Base-by-base conservation (phyloP, 2,113 vertebrate species). In the Antennarius striatus region DNA sequence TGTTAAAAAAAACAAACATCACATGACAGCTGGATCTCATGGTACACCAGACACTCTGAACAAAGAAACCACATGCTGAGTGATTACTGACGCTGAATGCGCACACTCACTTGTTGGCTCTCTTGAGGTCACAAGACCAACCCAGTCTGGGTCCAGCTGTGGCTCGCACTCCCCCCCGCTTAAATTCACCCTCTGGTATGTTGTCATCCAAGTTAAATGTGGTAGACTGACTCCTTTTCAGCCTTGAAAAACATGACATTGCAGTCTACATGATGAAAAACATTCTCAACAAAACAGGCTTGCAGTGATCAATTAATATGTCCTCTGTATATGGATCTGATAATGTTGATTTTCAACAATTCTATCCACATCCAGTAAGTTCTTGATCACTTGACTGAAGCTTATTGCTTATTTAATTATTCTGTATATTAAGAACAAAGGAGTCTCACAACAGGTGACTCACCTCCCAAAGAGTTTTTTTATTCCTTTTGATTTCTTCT, bases 81-180 rank as follows among this genome's bases (percentile, higher is more conserved):
- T 58, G 43, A 66, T 79, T 70, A 68, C 47, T 71, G 36, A 46
- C 30, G 62, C 42, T 65, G 59, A 78, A 74, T 2, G 57, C 68
- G 59, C 62, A 4, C 0, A 83, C 94, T 91, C 81, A 98, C 97
- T 88, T 95, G 87, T 91, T 94, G 64, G 90, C 82, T 58, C 93
- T 93, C 9, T 97, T 95, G 62, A 99, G 88, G 79, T 99, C 98
- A 79, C 95, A 94, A 58, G 98, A 99, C 98, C 98, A 99, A 54
- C 97, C 97, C 62, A 99, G 77, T 32, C 96, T 92, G 0, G 98
- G 97, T 11, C 96, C 98, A 0, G 97, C 96, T 0, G 98, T 98
- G 16, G 97, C 95, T 80, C 98, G 93, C 6, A 95, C 96, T 15
- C 97, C 98, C 47, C 98, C 97, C 79, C 98, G 91, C 63, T 94